A percentile compares a stretch with the other conserved stretches of the same genome.
phyloP scores from a whole-genome alignment of 2,888 invertebrate species.

The Brenthis ino region DNA sequence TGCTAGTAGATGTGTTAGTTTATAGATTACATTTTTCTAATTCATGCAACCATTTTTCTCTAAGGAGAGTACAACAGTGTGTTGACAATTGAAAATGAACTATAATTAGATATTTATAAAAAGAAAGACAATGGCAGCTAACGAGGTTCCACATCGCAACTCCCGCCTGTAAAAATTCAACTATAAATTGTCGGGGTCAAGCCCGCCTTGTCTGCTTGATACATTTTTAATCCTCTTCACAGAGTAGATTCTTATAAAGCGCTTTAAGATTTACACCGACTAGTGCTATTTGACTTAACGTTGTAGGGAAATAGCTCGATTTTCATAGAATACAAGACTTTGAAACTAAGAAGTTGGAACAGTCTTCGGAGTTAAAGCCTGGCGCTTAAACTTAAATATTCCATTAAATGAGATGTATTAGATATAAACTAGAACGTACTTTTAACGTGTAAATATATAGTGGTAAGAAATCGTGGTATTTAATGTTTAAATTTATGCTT shows the following conservation, averaged over 20 bases:
- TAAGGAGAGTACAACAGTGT: neutral
- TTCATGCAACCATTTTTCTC: neutral
- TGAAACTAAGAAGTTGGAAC: neutral
- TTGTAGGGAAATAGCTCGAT: neutral
- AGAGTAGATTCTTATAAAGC: constrained; percentile 22
- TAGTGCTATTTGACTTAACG: constrained; percentile 12
- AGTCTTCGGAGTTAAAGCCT: neutral
- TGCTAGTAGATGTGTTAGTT: too few relatives aligned
- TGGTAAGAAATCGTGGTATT: too few relatives aligned
- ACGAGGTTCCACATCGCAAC: constrained; percentile 42
- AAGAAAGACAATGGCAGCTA: constrained; percentile 41
- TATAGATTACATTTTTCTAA: neutral
- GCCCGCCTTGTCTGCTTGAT: constrained; percentile 24
- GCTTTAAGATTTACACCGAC: constrained; percentile 21
- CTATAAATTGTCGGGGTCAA: constrained; percentile 28
- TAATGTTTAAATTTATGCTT: too few relatives aligned
- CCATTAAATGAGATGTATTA: neutral
- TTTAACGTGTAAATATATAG: neutral
- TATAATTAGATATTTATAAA: constrained; percentile 19
- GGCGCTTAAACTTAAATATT: neutral
- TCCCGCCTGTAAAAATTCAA: constrained; percentile 26
- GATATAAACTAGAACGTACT: neutral
- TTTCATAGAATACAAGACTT: neutral
- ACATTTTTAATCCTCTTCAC: constrained; percentile 31
- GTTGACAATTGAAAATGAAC: constrained; percentile 8